phyloP scores from a whole-genome alignment of 2,888 invertebrate species.

The Chrysolina haemoptera region DNA sequence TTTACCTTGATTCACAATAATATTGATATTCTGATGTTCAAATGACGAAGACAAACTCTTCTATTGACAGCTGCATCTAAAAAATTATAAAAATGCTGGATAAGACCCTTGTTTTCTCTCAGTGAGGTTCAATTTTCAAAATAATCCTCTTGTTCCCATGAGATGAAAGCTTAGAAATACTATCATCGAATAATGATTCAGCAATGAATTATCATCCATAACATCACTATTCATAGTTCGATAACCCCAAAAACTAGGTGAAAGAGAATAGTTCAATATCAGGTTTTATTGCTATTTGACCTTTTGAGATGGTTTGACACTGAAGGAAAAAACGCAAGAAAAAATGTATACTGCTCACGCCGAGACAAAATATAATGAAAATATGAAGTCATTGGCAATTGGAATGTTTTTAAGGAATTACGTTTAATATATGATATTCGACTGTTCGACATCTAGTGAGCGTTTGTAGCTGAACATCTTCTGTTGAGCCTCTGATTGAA shows the following conservation, averaged over 20 bases:
- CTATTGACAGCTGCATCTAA: no score
- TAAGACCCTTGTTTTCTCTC: no score
- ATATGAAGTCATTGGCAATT: neutral
- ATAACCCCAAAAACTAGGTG: constrained; percentile 11
- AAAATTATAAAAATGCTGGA: no score
- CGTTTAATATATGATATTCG: neutral
- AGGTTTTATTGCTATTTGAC: constrained; percentile 14
- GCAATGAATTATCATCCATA: constrained; percentile 5
- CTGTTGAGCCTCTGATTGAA: no score
- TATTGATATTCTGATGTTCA: no score
- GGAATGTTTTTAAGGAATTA: neutral
- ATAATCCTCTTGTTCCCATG: neutral
- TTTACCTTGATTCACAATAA: no score
- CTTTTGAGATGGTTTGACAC: constrained; percentile 10
- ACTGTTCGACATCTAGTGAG: no score
- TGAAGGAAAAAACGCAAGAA: neutral
- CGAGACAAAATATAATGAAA: neutral
- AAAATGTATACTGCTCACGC: neutral
- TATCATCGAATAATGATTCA: constrained; percentile 15
- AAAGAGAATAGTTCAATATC: constrained; percentile 16
- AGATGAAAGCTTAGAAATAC: neutral
- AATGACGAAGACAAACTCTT: no score
- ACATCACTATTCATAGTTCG: constrained; percentile 20
- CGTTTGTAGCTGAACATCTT: no score
- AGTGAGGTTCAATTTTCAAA: neutral